Percentiles rank a stretch among this genome's conserved stretches.
Conservation (phyloP, 2,113 vertebrate genomes). For the Regulus satrapa region DNA sequence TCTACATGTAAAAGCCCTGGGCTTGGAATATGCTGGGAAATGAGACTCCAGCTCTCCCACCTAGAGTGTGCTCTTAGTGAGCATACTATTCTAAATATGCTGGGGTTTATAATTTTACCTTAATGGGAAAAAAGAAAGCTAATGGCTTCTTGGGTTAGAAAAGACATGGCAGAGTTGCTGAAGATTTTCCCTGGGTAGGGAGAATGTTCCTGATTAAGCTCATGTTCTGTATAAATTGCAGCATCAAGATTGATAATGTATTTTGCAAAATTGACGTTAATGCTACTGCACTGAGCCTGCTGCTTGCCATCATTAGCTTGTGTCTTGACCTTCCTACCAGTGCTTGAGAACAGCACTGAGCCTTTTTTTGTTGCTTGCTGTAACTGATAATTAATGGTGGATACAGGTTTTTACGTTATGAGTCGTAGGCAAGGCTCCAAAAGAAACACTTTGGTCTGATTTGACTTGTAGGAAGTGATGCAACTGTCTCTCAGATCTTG, state of each 20-base stretch:
- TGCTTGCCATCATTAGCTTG: not conserved
- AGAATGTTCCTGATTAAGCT: not conserved
- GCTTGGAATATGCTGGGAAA: not conserved
- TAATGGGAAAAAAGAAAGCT: not conserved
- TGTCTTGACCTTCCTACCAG: not conserved
- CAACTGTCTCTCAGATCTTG: conserved; percentile 87
- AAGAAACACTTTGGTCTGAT: not conserved
- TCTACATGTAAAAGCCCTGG: not conserved
- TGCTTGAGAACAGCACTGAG: not conserved
- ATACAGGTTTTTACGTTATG: not conserved
- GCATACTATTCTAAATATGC: not conserved
- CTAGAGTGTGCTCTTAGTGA: not conserved
- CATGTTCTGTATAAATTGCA: not conserved
- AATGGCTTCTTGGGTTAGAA: not conserved
- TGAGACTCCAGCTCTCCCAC: not conserved
- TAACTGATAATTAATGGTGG: not conserved
- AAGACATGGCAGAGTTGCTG: not conserved
- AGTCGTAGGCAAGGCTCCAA: not conserved
- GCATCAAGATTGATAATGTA: not conserved
- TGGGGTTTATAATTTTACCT: not conserved
- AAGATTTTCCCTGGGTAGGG: not conserved
- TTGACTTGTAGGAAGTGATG: conserved; percentile 79
- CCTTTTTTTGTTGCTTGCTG: not conserved
- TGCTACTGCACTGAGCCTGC: not conserved
- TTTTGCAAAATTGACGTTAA: not conserved